Base-by-base conservation (phyloP, 2,888 invertebrate species). In the Rotaria macrura region DNA sequence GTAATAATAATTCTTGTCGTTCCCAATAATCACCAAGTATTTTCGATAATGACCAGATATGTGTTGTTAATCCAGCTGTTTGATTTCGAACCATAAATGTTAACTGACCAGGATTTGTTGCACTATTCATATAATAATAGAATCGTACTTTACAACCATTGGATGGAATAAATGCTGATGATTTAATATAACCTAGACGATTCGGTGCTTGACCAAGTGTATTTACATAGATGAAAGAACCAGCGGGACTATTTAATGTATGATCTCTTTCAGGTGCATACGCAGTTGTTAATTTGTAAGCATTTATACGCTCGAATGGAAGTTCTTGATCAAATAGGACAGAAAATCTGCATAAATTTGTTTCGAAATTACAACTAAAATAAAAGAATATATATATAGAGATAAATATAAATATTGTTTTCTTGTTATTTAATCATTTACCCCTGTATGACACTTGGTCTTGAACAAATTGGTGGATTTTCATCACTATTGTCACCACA, bases 401-500 rank as follows among this genome's bases (percentile, higher is more conserved):
- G 65, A 38, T 17, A 57, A 57, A 83, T 12, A 43, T 29, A 25
- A 20, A n/a, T 29, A 5, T 49, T 49, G 17, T 12, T 49, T 49
- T 84, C 5, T 38, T 29, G 43, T 20, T 57, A 5, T 29, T 9
- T 29, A 40, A 17, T 40, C 1, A n/a, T 47, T 55, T 84, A 55
- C 49, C 74, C 40, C 49, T 84, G 52, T 84, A 84, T 25, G 17
- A 79, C 40, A 43, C 0, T 12, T n/a, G 79, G 25, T 43, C 43
- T 52, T 20, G 23, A 17, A 43, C 86, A 86, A 40, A 49, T 65
- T n/a, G 65, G 3, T 23, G 83, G 57, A 20, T 86, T 74, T 88
- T 89, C 89, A 88, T 89, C 89, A n/a, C 88, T 88, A 9, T 65
- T 84, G 84, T 89, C 89, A 23, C 89, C 89, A 87, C 89, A 89